Base-by-base conservation (phyloP, 1,140 invertebrate genomes). In the Lanistes nyassanus region DNA sequence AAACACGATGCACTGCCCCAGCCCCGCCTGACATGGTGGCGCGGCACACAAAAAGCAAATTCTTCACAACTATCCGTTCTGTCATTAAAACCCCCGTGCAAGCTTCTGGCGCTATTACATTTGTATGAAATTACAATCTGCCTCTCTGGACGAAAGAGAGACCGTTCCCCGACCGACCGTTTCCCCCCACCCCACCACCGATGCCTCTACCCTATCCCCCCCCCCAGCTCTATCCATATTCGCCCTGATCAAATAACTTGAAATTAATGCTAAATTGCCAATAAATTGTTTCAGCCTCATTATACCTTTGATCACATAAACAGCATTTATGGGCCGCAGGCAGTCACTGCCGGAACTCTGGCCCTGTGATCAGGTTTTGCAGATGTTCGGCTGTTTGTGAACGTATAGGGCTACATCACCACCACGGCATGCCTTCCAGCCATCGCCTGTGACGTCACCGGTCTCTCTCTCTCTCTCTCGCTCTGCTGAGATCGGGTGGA, bases 251-350 rank as follows among this genome's bases (percentile, higher is more conserved):
- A 60, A 60, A 60, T 60, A 60, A 60, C 56, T 60, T 60, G 56
- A 60, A 60, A 60, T 60, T 60, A 60, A 60, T 60, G 56, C 56
- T 60, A 60, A 60, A 60, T 60, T 60, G 56, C 56, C 56, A 60
- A 60, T 60, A 60, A 60, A 60, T 60, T 60, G 56, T 60, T 60
- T 60, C 56, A 60, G 56, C n/a, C 29, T 60, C 56, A 60, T 60
- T 60, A 60, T 60, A 31, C 56, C 29, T 60, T n/a, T 31, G 56
- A 60, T 60, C 56, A 60, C 56, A 60, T 26, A 60, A 60, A n/a
- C n/a, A 31, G 56, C n/a, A 60, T 60, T 26, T 26, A 60, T 31
- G 56, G 56, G 42, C 42, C 42, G 9, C 42, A 47, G 42, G 42
- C 42, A 47, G 42, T 47, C 42, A 47, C 42, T 47, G 42, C 42